phyloP scores from a whole-genome alignment of 2,113 vertebrate species.

The Rhineura floridana region DNA sequence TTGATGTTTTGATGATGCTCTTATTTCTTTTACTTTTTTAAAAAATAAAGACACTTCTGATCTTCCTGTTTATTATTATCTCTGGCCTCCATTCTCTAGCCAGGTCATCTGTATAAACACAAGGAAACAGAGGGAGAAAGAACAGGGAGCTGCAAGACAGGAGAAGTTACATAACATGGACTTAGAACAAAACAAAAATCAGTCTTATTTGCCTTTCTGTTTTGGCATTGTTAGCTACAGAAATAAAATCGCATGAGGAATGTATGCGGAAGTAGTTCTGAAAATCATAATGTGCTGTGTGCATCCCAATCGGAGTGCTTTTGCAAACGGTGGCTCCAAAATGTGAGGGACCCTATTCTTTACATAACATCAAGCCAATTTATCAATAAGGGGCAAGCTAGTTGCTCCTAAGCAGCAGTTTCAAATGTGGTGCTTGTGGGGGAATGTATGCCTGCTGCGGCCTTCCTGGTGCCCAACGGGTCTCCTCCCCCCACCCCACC shows the following conservation, averaged over 20 bases:
- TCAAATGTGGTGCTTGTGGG: too few species aligned
- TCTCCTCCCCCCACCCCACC: too few species aligned
- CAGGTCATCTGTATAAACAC: not conserved
- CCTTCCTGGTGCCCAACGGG: too few species aligned
- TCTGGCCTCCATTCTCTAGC: not conserved
- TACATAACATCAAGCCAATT: constrained; percentile 13
- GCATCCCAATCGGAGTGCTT: not conserved
- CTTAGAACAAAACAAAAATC: constrained; percentile 22
- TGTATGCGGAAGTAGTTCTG: constrained; percentile 8
- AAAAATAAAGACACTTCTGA: not conserved
- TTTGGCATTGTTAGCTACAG: not conserved
- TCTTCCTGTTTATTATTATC: not conserved
- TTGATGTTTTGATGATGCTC: not conserved
- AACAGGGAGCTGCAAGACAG: not conserved
- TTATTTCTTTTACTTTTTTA: not conserved
- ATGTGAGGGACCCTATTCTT: not conserved
- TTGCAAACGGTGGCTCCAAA: not conserved
- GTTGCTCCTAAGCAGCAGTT: not conserved
- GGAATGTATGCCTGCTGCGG: too few species aligned
- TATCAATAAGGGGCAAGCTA: too few species aligned
- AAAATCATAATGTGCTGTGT: constrained; percentile 29
- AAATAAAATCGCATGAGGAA: not conserved
- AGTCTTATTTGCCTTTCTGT: not conserved
- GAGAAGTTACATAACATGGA: constrained; percentile 5
- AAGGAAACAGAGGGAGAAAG: constrained; percentile 3